phyloP scores from a whole-genome alignment of 30 jellyfish, hydroid and myxozoan genomes.

The Turritopsis rubra region DNA sequence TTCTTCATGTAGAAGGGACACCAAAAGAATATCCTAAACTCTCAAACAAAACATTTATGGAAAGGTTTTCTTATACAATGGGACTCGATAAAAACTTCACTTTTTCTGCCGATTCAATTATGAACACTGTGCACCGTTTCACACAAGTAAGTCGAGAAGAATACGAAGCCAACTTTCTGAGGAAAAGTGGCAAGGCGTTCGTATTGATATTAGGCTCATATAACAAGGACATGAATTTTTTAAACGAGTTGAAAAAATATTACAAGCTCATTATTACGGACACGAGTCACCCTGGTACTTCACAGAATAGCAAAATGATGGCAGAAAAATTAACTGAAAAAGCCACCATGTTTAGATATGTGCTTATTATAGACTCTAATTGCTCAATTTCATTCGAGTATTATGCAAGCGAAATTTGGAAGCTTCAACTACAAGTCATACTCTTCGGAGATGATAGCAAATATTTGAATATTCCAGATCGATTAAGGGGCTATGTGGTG shows the following conservation, averaged over 20 bases:
- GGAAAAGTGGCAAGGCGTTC: not conserved
- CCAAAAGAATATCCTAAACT: constrained; percentile 6
- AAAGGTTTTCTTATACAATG: not conserved
- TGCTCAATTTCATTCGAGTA: not conserved
- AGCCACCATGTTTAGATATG: not conserved
- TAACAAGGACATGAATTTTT: not conserved
- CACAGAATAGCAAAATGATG: not conserved
- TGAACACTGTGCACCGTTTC: not conserved
- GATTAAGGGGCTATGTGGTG: not conserved
- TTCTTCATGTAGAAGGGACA: constrained; percentile 5
- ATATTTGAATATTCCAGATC: not conserved
- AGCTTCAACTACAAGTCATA: not conserved
- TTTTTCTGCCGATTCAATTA: not conserved
- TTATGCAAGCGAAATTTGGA: not conserved
- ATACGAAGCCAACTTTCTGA: not conserved
- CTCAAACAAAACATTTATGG: not conserved
- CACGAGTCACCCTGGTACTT: not conserved
- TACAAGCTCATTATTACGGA: not conserved
- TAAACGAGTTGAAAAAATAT: not conserved
- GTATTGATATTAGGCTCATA: not conserved
- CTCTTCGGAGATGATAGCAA: not conserved
- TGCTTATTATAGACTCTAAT: not conserved
- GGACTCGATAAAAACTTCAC: not conserved
- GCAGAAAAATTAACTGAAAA: not conserved
- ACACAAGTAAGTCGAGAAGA: not conserved